Evolutionary conservation across 2,888 invertebrate species (phyloP).

Genomic region (Reticulitermes lucifugus): DNA sequence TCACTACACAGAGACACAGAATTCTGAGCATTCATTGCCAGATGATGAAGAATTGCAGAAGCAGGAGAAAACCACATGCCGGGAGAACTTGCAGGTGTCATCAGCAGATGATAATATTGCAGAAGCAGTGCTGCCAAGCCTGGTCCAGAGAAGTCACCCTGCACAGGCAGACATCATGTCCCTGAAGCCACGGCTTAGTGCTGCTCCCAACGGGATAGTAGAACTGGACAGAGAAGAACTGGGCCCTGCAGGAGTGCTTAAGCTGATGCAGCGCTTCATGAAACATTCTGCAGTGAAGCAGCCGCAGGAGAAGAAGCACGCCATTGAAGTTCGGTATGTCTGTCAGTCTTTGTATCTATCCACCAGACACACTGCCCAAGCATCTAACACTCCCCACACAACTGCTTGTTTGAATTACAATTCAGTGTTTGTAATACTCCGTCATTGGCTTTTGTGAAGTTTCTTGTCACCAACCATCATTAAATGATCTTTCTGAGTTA

Average conservation of each 20-base stretch:
- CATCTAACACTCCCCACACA: too few relatives aligned
- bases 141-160: conserved; percentile 21
- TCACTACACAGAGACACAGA: neutral
- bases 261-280: conserved; percentile 77
- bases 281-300: conserved; percentile 71
- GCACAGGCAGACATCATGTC: conserved; percentile 24
- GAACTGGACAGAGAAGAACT: conserved; percentile 69
- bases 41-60: neutral
- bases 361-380: too few relatives aligned
- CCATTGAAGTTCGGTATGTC: conserved; percentile 51
- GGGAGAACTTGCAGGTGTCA: neutral
- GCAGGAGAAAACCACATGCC: neutral
- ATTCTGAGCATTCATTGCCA: neutral
- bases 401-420: too few relatives aligned
- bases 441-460: too few relatives aligned
- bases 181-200: conserved; percentile 66
- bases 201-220: conserved; percentile 69
- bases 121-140: neutral
- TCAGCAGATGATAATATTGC: neutral
- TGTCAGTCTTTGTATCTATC: neutral
- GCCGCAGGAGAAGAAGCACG: conserved; percentile 35
- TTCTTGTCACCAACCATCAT: too few relatives aligned
- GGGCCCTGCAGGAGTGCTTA: conserved; percentile 70
- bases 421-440: too few relatives aligned
- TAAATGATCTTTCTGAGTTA: too few relatives aligned